Percentiles rank a stretch among this genome's conserved stretches.
These are phyloP conservation scores for Lochmaea capreae DNA, from an alignment of 2,888 invertebrate species.

Conservation along the genomic window DNA sequence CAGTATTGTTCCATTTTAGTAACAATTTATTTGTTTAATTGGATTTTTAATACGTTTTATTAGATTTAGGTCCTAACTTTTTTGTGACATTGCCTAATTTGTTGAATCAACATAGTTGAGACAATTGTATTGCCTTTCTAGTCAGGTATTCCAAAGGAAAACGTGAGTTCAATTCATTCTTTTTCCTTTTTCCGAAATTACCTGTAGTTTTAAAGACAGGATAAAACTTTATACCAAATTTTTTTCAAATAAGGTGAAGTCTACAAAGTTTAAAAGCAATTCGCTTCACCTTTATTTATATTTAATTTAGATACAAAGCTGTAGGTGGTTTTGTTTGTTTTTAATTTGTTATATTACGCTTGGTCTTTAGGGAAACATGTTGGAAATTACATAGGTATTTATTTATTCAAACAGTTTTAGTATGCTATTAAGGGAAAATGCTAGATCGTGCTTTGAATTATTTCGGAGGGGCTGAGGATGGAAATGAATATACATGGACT, in stretches of 20 bases:
- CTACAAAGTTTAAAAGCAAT: slow-evolving; percentile 2
- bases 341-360: neutral
- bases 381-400: slow-evolving; percentile 6
- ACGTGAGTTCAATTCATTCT: neutral
- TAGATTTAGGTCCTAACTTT: too few species aligned
- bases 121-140: neutral
- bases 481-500: slow-evolving; percentile 1
- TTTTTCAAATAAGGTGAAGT: neutral
- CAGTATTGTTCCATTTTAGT: too few species aligned
- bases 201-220: neutral
- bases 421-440: neutral
- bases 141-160: neutral
- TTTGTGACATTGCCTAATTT: neutral
- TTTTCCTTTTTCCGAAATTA: neutral
- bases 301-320: neutral
- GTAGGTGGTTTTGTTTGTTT: neutral
- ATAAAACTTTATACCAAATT: neutral
- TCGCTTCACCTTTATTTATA: neutral
- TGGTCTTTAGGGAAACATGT: neutral
- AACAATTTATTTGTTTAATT: too few species aligned
- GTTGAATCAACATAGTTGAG: neutral
- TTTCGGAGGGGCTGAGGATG: neutral
- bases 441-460: neutral
- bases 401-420: neutral
- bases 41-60: too few species aligned